phyloP scores from a whole-genome alignment of 2,797 vertebrate species.

The Sphaeramia orbicularis region DNA sequence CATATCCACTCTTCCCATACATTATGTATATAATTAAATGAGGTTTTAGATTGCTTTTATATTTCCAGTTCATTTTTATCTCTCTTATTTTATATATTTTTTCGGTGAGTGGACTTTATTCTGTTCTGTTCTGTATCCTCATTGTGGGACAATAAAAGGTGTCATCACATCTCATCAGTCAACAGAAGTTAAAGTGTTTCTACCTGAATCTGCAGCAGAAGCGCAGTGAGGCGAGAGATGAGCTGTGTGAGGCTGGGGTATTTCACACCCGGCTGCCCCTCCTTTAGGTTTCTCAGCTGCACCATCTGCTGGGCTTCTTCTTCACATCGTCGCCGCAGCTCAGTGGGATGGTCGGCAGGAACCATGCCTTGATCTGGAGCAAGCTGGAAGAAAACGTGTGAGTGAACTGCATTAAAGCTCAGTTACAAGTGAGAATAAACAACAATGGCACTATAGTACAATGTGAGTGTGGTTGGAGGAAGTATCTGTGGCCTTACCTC shows the following conservation, averaged over 20 bases:
- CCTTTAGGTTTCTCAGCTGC: constrained; percentile 86
- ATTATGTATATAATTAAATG: too few species aligned
- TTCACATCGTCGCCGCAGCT: constrained; percentile 92
- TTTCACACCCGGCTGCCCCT: constrained; percentile 89
- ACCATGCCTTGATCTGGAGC: constrained; percentile 97
- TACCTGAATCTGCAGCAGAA: constrained; percentile 98
- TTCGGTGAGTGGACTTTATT: too few species aligned
- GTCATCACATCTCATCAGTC: background rate
- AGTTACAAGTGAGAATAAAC: background rate
- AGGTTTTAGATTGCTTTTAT: too few species aligned
- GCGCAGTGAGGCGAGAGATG: constrained; percentile 94
- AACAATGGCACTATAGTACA: background rate
- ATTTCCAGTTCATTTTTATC: too few species aligned
- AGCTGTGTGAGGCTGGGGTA: constrained; percentile 92
- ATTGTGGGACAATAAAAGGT: too few species aligned
- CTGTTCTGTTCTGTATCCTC: too few species aligned
- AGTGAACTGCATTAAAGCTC: background rate
- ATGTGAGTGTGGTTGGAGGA: background rate
- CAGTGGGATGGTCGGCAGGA: constrained; percentile 93
- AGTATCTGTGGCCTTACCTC: constrained; percentile 83
- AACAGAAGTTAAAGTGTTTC: constrained; percentile 6
- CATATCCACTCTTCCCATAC: too few species aligned
- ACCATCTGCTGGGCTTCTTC: constrained; percentile 96
- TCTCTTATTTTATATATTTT: too few species aligned
- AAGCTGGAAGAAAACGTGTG: constrained; percentile 81